Base-by-base conservation (phyloP, 2,888 invertebrate genomes). In the Polydrusus cervinus region DNA sequence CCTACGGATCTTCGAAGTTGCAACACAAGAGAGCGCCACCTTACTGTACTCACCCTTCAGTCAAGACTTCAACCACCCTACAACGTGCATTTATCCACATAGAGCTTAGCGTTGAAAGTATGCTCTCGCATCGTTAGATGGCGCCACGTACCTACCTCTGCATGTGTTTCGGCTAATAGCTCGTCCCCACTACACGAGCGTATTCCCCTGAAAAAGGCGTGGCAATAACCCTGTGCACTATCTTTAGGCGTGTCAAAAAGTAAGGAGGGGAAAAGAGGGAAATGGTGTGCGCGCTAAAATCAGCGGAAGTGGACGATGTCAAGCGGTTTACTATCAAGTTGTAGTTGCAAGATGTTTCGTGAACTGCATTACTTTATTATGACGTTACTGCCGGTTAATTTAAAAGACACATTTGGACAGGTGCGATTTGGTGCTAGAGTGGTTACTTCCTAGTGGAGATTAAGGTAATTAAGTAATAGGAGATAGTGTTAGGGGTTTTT, bases 201-300 rank as follows among this genome's bases (percentile, higher is more conserved):
- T 67, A 71, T 71, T 71, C 75, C 75, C 75, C 71, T 71, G 34
- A 47, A 60, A 49, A 18, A 40, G 71, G 75, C 71, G 71, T 68
- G 47, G 62, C 68, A 45, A 43, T 69, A 73, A 43, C 53, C 61
- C 61, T 34, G 45, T 49, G 51, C 67, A 30, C 61, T 61, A 53
- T 67, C 67, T 61, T 71, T 75, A 75, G 75, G 75, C 75, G 75
- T 75, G 75, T 75, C 75, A 53, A 34, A 57, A 43, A 14, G 20
- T 8, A 10, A 43, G 40, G 45, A 34, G 71, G 70, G 71, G 40
- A 18, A 20, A 47, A 34, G 30, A 55, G 43, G 55, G 40, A 71
- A 68, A 38, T 49, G 55, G 55, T 60, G 57, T 55, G 67, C 55
- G 67, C 67, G 55, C 67, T 43, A 71, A 71, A 67, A 61, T 70